Base-by-base conservation (phyloP, 2,888 invertebrate genomes). In the Keiferia lycopersicella region DNA sequence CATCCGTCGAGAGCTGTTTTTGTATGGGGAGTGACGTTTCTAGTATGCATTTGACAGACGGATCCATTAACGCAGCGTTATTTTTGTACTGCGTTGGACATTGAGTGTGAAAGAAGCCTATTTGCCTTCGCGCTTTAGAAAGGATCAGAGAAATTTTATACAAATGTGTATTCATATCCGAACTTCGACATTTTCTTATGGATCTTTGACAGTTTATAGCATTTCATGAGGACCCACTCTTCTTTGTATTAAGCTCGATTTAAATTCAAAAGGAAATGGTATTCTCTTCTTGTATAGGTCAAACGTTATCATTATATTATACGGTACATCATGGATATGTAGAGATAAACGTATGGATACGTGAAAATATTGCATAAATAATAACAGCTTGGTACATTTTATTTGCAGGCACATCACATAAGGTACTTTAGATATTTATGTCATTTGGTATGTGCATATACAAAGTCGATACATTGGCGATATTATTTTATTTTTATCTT, bases 201-300 rank as follows among this genome's bases (percentile, higher is more conserved):
- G 3, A 7, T 0, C 22, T 14, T 11, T 12, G 51, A 11, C 22
- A 22, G 22, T 26, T 53, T 53, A 0, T 14, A 53, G 4, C 51
- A 53, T 53, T 53, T 53, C 51, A 22, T 22, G 22, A 26, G 0
- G 2, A 10, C 12, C 12, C 51, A 53, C 51, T 26, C 22, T 22
- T 22, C 20, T 18, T 22, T 50, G 3, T 53, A 22, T 22, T 53
- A 22, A 53, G 51, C 26, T 53, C 51, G 14, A 53, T 34, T 56
- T 56, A 56, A 56, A 56, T 56, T 56, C 56, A 56, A n/a, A 34
- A 56, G 30, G 11, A 56, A 34, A 34, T 56, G 30, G 16, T 56
- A 34, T 56, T 26, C 56, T 56, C 56, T 56, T 26, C 34, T 56
- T 34, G 34, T 26, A 34, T 56, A 8, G 34, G 56, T 56, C 56